Conservation (phyloP, 2,113 vertebrate species). For the Serinus canaria region DNA sequence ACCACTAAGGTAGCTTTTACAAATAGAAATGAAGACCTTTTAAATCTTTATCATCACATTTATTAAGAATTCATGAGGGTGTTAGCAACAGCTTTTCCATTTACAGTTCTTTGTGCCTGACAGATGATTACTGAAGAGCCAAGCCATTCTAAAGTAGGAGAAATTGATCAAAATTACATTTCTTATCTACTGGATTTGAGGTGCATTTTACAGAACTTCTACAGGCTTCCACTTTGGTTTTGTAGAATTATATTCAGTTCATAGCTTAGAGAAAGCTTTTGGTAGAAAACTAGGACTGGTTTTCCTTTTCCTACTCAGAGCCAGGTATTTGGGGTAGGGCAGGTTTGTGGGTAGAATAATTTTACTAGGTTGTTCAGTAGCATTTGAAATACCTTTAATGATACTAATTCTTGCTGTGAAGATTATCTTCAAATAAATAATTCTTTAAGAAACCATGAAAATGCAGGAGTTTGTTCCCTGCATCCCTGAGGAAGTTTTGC, state of each 20-base stretch:
- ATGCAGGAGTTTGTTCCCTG: neutral
- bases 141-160: neutral
- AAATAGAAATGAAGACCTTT: neutral
- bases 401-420: neutral
- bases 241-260: neutral
- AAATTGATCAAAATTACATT: neutral
- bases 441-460: neutral
- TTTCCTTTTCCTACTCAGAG: neutral
- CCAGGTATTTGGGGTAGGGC: neutral
- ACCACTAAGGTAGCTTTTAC: conserved; percentile 58
- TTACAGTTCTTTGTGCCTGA: neutral
- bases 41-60: neutral
- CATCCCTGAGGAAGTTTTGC: neutral
- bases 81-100: neutral
- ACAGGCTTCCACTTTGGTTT: neutral
- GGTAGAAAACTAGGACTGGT: neutral
- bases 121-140: neutral
- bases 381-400: neutral
- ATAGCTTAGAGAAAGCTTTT: neutral
- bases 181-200: neutral
- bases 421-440: neutral
- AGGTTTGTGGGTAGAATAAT: neutral
- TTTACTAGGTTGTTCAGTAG: neutral
- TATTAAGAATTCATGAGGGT: neutral
- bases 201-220: neutral